These are phyloP conservation scores for Galago senegalensis DNA, from an alignment of 2,797 vertebrate genomes.

Conservation along the genomic window DNA sequence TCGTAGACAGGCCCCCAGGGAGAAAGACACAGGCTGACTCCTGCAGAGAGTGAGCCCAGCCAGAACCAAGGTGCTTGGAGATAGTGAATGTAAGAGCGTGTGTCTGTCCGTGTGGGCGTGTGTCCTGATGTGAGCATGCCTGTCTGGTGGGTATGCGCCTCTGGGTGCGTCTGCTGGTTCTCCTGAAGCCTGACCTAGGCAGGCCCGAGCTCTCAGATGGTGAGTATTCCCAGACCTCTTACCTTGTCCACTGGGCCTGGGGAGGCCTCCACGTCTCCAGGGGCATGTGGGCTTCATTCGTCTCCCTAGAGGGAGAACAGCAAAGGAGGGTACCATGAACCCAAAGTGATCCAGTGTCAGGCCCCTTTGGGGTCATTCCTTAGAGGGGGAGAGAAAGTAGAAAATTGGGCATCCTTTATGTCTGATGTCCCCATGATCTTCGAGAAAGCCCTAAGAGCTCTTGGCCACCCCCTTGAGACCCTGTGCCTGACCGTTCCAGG, in stretches of 20 bases:
- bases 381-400: background rate
- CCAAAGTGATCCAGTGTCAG: fast-evolving
- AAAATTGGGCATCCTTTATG: background rate
- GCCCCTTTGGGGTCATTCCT: background rate
- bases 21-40: background rate
- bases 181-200: constrained; percentile 61
- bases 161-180: constrained; percentile 68
- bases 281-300: background rate
- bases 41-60: background rate
- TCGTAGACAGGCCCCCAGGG: background rate
- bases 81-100: background rate
- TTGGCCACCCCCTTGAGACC: background rate
- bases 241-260: background rate
- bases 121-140: constrained; percentile 23
- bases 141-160: background rate
- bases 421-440: background rate
- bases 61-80: background rate
- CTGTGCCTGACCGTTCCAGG: background rate
- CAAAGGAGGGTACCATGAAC: background rate
- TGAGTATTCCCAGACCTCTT: constrained; percentile 78
- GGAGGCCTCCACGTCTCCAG: background rate
- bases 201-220: constrained; percentile 61
- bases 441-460: background rate
- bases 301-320: background rate
- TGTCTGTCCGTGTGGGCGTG: background rate